Conservation (phyloP, 2,113 vertebrate genomes). For the Oplegnathus fasciatus region DNA sequence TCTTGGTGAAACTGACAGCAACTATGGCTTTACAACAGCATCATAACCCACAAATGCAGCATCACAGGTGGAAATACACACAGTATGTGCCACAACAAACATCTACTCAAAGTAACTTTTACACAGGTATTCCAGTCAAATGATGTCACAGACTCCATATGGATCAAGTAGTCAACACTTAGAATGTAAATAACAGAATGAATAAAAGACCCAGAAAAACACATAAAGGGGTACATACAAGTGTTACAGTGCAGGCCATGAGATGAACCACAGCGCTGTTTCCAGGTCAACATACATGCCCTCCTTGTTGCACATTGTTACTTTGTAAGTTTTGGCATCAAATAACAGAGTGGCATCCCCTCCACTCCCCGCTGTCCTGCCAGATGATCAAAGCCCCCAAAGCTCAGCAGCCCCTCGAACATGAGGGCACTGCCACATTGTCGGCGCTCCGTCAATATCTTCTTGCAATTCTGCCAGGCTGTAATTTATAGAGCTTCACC, state of each 20-base stretch:
- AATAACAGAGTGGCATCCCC: conserved; percentile 14
- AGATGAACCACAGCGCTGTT: neutral
- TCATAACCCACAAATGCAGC: no score
- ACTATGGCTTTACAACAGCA: no score
- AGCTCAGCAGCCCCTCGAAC: conserved; percentile 40
- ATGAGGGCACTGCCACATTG: conserved; percentile 45
- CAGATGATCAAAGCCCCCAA: conserved; percentile 69
- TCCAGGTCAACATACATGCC: neutral
- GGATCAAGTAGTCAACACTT: no score
- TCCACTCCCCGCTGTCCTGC: conserved; percentile 33
- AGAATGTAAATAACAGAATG: neutral
- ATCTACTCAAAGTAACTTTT: neutral
- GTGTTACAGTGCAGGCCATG: neutral
- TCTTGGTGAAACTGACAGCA: no score
- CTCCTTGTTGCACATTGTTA: conserved; percentile 5
- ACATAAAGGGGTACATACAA: neutral
- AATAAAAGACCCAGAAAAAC: neutral
- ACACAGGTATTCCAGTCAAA: neutral
- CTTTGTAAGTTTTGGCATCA: conserved; percentile 67
- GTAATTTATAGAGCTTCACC: conserved; percentile 65
- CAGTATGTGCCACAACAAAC: no score
- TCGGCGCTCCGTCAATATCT: conserved; percentile 58
- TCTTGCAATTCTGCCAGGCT: conserved; percentile 51
- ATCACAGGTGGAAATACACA: no score
- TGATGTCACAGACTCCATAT: neutral